Evolutionary conservation across 2,797 vertebrate species (phyloP).

Genomic region (Pogonophryne albipinna): DNA sequence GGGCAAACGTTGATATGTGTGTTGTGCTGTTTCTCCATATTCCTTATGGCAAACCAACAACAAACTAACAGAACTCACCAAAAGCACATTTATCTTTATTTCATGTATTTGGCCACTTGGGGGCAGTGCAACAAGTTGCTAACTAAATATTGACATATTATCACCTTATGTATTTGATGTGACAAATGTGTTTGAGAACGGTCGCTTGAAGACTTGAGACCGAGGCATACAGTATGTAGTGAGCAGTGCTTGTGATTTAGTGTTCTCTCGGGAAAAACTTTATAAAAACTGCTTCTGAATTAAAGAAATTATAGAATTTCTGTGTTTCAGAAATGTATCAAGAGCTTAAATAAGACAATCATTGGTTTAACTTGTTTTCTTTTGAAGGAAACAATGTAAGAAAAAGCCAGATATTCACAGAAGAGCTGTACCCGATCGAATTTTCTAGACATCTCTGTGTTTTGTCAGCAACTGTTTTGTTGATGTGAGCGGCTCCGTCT

Average conservation of each 20-base stretch:
- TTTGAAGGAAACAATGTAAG: neutral
- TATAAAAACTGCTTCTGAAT: neutral
- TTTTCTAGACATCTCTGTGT: slow-evolving; percentile 19
- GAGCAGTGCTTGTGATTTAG: neutral
- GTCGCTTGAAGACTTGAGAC: neutral
- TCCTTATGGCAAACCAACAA: too few species aligned
- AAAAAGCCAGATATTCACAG: neutral
- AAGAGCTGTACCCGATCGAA: slow-evolving; percentile 10
- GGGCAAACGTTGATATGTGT: too few species aligned
- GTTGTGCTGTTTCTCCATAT: too few species aligned
- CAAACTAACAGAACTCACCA: too few species aligned
- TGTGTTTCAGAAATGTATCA: neutral
- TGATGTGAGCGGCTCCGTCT: slow-evolving; percentile 30
- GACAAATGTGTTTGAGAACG: neutral
- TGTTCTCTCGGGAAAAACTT: neutral
- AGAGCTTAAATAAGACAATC: neutral
- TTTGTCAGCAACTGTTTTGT: slow-evolving; percentile 42
- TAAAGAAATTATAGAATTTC: neutral
- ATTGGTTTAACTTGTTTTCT: neutral
- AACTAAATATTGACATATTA: neutral
- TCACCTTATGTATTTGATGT: neutral
- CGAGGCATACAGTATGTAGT: neutral
- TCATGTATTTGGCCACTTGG: neutral
- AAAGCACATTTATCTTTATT: neutral
- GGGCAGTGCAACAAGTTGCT: neutral